A percentile compares a stretch with the other conserved stretches of the same genome.
Conservation (phyloP, 2,113 vertebrate genomes). For the Mormyrus iriodes region DNA sequence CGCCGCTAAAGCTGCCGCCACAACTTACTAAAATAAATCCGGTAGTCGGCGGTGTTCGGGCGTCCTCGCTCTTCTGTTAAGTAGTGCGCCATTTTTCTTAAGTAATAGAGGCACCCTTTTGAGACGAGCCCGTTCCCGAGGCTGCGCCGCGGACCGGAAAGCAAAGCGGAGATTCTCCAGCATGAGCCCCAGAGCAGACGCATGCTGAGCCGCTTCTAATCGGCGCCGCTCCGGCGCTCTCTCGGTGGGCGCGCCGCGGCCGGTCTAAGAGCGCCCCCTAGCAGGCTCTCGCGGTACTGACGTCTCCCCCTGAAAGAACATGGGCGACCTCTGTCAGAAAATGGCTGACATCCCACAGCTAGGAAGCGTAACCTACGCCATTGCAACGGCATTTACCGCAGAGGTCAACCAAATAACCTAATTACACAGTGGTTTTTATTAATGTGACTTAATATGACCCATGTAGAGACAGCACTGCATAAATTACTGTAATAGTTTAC, state of each 20-base stretch:
- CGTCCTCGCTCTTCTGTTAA: constrained; percentile 73
- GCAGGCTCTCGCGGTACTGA: background rate
- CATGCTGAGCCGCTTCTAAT: constrained; percentile 27
- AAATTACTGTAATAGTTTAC: background rate
- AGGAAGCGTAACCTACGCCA: background rate
- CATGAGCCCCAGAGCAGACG: constrained; percentile 27
- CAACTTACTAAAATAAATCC: constrained; percentile 90
- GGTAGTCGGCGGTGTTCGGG: constrained; percentile 63
- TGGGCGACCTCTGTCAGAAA: constrained; percentile 30
- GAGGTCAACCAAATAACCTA: background rate
- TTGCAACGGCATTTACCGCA: background rate
- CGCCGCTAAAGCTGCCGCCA: background rate
- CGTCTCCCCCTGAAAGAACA: constrained; percentile 6
- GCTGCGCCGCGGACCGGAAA: constrained; percentile 23
- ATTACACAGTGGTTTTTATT: background rate
- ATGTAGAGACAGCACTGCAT: background rate
- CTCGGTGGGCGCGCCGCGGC: background rate
- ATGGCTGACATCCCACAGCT: constrained; percentile 29
- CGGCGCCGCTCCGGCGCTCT: constrained; percentile 36
- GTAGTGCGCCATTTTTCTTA: constrained; percentile 64
- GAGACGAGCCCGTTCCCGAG: constrained; percentile 31
- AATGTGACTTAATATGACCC: background rate
- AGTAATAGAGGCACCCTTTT: constrained; percentile 19
- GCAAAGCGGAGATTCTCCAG: constrained; percentile 14
- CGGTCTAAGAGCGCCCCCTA: constrained; percentile 33